Evolutionary conservation across 2,797 vertebrate species (phyloP).

Genomic region (Lophius americanus): DNA sequence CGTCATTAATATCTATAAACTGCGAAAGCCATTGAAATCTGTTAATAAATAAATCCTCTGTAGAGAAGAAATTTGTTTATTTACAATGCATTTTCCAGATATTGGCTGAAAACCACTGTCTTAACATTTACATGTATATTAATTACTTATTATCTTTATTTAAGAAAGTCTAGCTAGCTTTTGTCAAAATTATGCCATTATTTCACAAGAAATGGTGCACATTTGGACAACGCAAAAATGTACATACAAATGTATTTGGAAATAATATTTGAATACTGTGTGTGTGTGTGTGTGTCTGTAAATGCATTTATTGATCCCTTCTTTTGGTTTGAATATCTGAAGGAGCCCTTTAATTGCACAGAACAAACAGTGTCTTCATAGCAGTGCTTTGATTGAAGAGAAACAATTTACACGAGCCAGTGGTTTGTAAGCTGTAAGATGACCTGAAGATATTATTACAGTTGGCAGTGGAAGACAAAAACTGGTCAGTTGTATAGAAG

Average conservation of each 20-base stretch:
- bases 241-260: background rate
- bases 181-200: background rate
- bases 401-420: background rate
- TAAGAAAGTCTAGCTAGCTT: background rate
- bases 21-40: slow-evolving; percentile 21
- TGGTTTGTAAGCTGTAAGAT: slow-evolving; percentile 6
- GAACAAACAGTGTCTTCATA: slow-evolving; percentile 29
- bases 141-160: background rate
- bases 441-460: slow-evolving; percentile 8
- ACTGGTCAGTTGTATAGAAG: slow-evolving; percentile 1
- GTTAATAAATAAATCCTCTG: background rate
- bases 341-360: slow-evolving; percentile 68
- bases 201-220: background rate
- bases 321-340: slow-evolving; percentile 51
- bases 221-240: background rate
- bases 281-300: slow-evolving; percentile 3
- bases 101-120: slow-evolving; percentile 2
- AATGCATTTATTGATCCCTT: slow-evolving; percentile 29
- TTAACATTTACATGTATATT: too few relatives aligned
- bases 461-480: slow-evolving; percentile 30
- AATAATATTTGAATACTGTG: slow-evolving; percentile 1
- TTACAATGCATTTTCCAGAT: slow-evolving; percentile 25
- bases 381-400: slow-evolving; percentile 8
- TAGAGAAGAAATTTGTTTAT: slow-evolving; percentile 5
- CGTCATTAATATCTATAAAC: too few relatives aligned